These are phyloP conservation scores for Gerris buenoi DNA, from an alignment of 1,140 invertebrate species.

Conservation along the genomic window DNA sequence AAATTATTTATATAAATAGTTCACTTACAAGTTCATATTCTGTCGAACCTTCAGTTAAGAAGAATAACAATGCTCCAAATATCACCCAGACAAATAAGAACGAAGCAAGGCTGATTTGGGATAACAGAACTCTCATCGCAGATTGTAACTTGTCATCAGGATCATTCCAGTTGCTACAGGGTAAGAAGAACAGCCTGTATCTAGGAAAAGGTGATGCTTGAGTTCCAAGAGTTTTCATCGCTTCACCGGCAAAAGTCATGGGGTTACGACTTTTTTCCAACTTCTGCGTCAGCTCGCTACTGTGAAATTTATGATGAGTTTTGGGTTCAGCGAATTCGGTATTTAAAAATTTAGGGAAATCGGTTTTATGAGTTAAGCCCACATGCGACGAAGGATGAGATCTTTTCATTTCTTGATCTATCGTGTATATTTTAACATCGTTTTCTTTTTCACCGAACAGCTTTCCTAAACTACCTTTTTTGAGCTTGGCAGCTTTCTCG, in stretches of 20 bases:
- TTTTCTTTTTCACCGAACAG: neutral
- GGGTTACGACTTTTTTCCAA: neutral
- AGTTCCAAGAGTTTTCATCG: constrained; percentile 3
- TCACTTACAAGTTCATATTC: constrained; percentile 34
- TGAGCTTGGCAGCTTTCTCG: neutral
- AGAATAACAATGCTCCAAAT: constrained; percentile 39
- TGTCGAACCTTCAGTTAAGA: constrained; percentile 39
- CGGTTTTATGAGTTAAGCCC: neutral
- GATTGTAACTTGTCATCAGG: neutral
- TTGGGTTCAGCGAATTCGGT: neutral
- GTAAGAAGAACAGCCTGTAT: constrained; percentile 16
- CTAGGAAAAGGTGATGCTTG: constrained; percentile 16
- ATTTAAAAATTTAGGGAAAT: neutral
- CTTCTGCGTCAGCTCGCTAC: neutral
- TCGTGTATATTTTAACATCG: neutral
- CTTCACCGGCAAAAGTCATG: neutral
- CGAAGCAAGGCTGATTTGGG: constrained; percentile 34
- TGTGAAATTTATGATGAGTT: neutral
- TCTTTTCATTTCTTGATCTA: neutral
- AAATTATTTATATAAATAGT: no score
- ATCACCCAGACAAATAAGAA: constrained; percentile 39
- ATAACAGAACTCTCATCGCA: constrained; percentile 27
- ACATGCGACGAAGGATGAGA: neutral
- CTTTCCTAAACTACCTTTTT: neutral
- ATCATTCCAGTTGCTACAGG: constrained; percentile 16